Base-by-base conservation (phyloP, 2,113 vertebrate species). In the Salvelinus sp. region DNA sequence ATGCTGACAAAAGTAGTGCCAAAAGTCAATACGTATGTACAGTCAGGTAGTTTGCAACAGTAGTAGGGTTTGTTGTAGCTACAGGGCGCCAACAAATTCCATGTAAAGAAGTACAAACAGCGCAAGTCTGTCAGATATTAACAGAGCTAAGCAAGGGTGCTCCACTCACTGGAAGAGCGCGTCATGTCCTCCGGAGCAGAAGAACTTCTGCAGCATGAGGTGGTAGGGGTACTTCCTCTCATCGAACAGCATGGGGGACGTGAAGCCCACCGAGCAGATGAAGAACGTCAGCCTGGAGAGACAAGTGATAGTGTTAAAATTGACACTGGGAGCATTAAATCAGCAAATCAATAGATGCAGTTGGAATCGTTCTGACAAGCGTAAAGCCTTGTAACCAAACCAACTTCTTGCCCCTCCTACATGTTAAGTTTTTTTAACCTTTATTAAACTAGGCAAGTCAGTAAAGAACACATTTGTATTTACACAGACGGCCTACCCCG, bases 191-290 rank as follows among this genome's bases (percentile, higher is more conserved):
- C 96, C 96, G 70, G 96, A 98, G 78, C 96, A 97, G 74, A 97
- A 95, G 92, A 98, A 98, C 88, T 98, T 98, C 84, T 98, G 96
- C 75, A 98, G 90, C 96, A 98, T 98, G 58, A 98, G 95, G 79
- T 98, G 96, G 87, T 98, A 98, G 2, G 96, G 96, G 75, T 97
- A 98, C 80, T 98, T 98, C 70, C 96, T 93, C 86, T 98, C 96
- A 82, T 98, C 96, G 86, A 98, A 98, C 77, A 98, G 76, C 96
- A 98, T 98, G 65, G 96, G 96, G 1, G 96, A 98, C 20, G 96
- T 98, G 84, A 98, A 98, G 47, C 96, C 96, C 87, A 98, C 96
- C 2, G 96, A 97, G 89, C 96, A 98, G 88, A 98, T 98, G 89
- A 97, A 98, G 91, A 98, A 98, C 1, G 96, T 98, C 87, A 98